phyloP scores from a whole-genome alignment of 2,888 invertebrate species.

The Torymus auratus region DNA sequence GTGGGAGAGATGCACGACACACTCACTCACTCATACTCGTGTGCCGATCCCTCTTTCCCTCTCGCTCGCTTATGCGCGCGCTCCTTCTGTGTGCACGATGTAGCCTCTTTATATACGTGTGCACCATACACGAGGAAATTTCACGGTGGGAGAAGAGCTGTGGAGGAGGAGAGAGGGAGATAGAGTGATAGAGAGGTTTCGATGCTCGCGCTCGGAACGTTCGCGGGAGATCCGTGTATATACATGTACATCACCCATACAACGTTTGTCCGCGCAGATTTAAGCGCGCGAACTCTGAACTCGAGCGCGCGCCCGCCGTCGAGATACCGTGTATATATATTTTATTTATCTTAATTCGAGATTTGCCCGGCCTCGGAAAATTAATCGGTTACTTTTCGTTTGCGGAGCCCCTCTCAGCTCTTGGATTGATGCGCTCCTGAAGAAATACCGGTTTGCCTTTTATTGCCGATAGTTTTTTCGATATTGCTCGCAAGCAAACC shows the following conservation, averaged over 20 bases:
- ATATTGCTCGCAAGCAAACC: no score
- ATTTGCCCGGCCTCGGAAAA: constrained; percentile 32
- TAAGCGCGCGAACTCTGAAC: constrained; percentile 61
- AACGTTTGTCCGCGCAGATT: constrained; percentile 62
- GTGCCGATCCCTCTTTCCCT: constrained; percentile 12
- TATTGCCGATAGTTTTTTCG: neutral
- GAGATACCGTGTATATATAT: constrained; percentile 42
- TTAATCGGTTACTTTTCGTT: constrained; percentile 46
- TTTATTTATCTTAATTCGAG: constrained; percentile 56
- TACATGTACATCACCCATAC: neutral
- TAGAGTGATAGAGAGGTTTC: constrained; percentile 58
- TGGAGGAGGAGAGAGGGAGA: constrained; percentile 42
- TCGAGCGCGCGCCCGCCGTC: constrained; percentile 43
- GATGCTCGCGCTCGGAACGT: constrained; percentile 61
- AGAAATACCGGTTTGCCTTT: constrained; percentile 16
- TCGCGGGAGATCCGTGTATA: constrained; percentile 14
- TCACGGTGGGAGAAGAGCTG: constrained; percentile 7
- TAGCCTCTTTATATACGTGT: constrained; percentile 15
- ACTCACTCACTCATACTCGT: constrained; percentile 60
- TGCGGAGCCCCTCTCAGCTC: neutral
- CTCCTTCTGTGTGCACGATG: neutral
- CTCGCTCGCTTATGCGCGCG: neutral
- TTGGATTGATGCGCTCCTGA: constrained; percentile 20
- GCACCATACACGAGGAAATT: constrained; percentile 29
- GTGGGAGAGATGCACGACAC: constrained; percentile 75